Base-by-base conservation (phyloP, 2,113 vertebrate species). In the Harpagus bidentatus region DNA sequence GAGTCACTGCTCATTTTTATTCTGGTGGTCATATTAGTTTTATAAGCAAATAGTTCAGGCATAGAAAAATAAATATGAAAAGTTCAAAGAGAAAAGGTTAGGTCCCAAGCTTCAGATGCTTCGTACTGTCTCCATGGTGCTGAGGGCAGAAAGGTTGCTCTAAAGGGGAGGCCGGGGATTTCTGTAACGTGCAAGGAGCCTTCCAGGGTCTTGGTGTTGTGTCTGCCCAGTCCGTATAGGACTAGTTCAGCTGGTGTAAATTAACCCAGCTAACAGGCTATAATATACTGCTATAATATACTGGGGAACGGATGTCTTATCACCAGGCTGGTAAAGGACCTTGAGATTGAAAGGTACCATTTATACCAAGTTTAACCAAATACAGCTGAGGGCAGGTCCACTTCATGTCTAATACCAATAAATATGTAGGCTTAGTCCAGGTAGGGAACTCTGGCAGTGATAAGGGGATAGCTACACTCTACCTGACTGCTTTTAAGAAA, bases 241-340 rank as follows among this genome's bases (percentile, higher is more conserved):
- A 96, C 86, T 85, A 23, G 74, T 50, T 94, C 96, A 97, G 87
- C 94, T 97, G 96, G 91, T 91, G 78, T 47, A 90, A 93, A 97
- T 97, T 96, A 97, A 91, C 91, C 61, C 29, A 90, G 87, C 53
- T 95, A 55, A 32, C 82, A 85, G 78, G 67, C 93, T 91, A 4
- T 83, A 66, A 88, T 90, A 83, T 82, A 78, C 82, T 90, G 65
- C 80, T 86, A 48, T 53, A 86, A 92, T 94, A 91, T 62, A 82
- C 82, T 93, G 87, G 34, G 74, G 63, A 90, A 63, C 0, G 47
- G 58, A n/a, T 74, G 38, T 80, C 87, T 96, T 94, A 90, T 93
- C 89, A 69, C 36, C 69, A 88, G 82, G 55, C 81, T 95, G 83
- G 87, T 80, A 81, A 93, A 89, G 79, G 67, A 76, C 22, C 78